These are phyloP conservation scores for Drosophila robusta DNA, from an alignment of 2,888 invertebrate species.

Conservation along the genomic window DNA sequence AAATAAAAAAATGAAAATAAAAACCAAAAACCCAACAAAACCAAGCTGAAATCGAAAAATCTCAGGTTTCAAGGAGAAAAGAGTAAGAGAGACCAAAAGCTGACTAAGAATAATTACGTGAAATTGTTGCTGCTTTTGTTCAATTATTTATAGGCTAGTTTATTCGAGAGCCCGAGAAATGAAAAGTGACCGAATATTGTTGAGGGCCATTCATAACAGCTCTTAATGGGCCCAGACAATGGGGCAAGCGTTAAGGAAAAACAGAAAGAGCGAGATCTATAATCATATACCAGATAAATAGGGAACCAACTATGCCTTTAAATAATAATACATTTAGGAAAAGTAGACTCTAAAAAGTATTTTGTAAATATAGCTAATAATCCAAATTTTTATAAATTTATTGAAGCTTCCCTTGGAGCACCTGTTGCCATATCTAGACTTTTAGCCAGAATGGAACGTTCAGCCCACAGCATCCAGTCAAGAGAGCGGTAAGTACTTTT, in stretches of 20 bases:
- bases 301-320: background rate
- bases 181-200: slow-evolving; percentile 50
- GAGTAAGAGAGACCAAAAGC: slow-evolving; percentile 30
- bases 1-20: slow-evolving; percentile 6
- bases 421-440: too few species aligned
- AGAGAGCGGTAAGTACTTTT: too few species aligned
- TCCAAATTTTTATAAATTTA: background rate
- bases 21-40: slow-evolving; percentile 4
- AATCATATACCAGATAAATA: slow-evolving; percentile 21
- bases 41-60: slow-evolving; percentile 11
- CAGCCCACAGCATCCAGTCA: too few species aligned
- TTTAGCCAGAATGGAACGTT: too few species aligned
- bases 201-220: slow-evolving; percentile 52
- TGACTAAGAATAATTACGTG: slow-evolving; percentile 58
- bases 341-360: background rate
- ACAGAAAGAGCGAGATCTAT: slow-evolving; percentile 11
- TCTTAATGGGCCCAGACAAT: slow-evolving; percentile 37
- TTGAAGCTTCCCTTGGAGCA: too few species aligned
- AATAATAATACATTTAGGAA: background rate
- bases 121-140: slow-evolving; percentile 63
- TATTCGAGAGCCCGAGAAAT: slow-evolving; percentile 51
- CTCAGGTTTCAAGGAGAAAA: slow-evolving; percentile 22
- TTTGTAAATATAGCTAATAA: too few species aligned
- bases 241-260: slow-evolving; percentile 24
- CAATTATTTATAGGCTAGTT: slow-evolving; percentile 77